Evolutionary conservation across 2,888 invertebrate species (phyloP), one percentile per base, ranked within the genome.

Genomic region (Eurytoma adleriae): DNA sequence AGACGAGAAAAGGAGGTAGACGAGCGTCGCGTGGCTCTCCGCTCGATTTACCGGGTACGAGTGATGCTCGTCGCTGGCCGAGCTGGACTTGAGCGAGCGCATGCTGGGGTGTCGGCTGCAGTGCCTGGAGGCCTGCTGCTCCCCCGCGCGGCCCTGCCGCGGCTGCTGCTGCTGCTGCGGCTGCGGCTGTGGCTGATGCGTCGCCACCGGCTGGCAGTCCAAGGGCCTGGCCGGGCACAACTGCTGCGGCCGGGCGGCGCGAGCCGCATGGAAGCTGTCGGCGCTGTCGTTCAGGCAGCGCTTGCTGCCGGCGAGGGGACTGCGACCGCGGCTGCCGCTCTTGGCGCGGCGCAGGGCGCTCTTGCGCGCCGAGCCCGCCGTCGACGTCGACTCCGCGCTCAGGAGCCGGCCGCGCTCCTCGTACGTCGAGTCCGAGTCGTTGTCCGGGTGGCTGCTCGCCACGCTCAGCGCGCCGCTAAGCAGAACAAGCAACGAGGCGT

Each of bases 31-130:
- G 64, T 48, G 30, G 48, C 24, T 10, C 54, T 54, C 74, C 40
- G 10, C n/a, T 40, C 20, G n/a, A 30, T 66, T 75, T 79, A 81
- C 81, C 81, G 81, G 81, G 66, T 75, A 75, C 56, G 64, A 62
- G 72, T 52, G 87, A 18, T 85, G 86, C 50, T 89, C 89, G 40
- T 88, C 87, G 82, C 87, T 87, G 7, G 84, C 83, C 48, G 84
- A 83, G 76, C 86, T 89, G 3, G 87, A 87, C 61, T 86, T 88
- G 13, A 88, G 83, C 10, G 90, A 87, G 10, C 89, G 83, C 84
- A 88, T 88, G 80, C 89, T 90, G n/a, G 88, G 86, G n/a, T 87
- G 85, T 27, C 84, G 82, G 54, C 30, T 79, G 64, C 79, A 83
- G 78, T 67, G 75, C 76, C 78, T 78, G 76, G 77, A 66, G 24